A percentile compares a stretch with the other conserved stretches of the same genome.
These are phyloP conservation scores for Scaptodrosophila lebanonensis DNA, from an alignment of 1,140 invertebrate species.

Conservation along the genomic window DNA sequence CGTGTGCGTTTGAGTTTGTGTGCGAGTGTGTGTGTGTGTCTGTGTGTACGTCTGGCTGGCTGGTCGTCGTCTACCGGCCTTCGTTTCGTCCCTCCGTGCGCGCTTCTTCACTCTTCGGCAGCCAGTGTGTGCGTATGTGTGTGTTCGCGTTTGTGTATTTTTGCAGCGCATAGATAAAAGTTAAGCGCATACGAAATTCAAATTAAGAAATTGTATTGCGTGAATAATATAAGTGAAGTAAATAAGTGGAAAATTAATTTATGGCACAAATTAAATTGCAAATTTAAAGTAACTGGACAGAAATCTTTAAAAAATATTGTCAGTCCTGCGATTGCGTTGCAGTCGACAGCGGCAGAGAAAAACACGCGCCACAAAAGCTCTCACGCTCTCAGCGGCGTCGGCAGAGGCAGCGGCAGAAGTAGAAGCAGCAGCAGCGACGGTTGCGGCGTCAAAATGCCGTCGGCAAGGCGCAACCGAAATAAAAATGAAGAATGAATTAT, in stretches of 20 bases:
- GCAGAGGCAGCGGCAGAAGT: slow-evolving; percentile 23
- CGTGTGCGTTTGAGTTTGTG: slow-evolving; percentile 3
- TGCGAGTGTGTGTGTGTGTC: slow-evolving; percentile 28
- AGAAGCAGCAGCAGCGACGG: slow-evolving; percentile 2
- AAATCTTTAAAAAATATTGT: slow-evolving; percentile 38
- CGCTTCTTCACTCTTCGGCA: not conserved
- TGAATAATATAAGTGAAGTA: slow-evolving; percentile 21
- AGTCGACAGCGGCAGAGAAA: slow-evolving; percentile 22
- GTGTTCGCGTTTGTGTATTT: slow-evolving; percentile 15
- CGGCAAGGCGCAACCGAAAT: not conserved
- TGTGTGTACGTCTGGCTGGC: slow-evolving; percentile 15
- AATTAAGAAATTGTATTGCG: slow-evolving; percentile 52
- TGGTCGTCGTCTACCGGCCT: slow-evolving; percentile 33
- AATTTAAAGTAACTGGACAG: slow-evolving; percentile 24
- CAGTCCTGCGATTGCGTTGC: slow-evolving; percentile 4
- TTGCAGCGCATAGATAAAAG: slow-evolving; percentile 34
- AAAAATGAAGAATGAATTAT: slow-evolving; percentile 12
- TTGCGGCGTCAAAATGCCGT: not conserved
- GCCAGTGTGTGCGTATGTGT: slow-evolving; percentile 7
- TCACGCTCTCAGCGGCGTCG: slow-evolving; percentile 19
- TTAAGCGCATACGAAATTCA: slow-evolving; percentile 30
- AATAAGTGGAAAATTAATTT: slow-evolving; percentile 61
- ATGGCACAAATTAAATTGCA: slow-evolving; percentile 47
- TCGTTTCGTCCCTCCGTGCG: slow-evolving; percentile 17
- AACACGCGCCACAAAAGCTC: slow-evolving; percentile 32